phyloP scores from a whole-genome alignment of 2,113 vertebrate species.

The Paedocypris sp. region DNA sequence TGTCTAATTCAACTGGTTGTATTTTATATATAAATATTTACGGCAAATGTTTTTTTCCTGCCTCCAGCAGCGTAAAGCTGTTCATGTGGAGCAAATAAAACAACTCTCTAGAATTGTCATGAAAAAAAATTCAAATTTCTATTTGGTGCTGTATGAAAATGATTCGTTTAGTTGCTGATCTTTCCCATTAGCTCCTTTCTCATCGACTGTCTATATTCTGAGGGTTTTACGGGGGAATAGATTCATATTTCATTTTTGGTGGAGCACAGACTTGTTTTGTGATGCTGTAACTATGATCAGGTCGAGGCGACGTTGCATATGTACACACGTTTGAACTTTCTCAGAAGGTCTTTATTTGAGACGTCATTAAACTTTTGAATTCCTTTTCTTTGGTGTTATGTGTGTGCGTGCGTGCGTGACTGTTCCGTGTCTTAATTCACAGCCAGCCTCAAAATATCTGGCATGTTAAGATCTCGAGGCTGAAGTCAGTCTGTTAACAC shows the following conservation, averaged over 20 bases:
- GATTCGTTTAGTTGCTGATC: background rate
- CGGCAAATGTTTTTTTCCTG: too few species aligned
- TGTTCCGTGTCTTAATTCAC: too few species aligned
- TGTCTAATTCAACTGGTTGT: too few species aligned
- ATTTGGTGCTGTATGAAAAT: background rate
- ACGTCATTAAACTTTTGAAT: constrained; percentile 84
- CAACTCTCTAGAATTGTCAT: too few species aligned
- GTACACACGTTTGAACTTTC: constrained; percentile 80
- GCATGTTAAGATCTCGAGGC: too few species aligned
- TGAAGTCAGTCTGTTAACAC: too few species aligned
- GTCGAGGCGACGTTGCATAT: constrained; percentile 65
- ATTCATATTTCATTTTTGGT: background rate
- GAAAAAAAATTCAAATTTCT: too few species aligned
- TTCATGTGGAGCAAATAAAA: too few species aligned
- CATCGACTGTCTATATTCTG: background rate
- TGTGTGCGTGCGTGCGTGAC: too few species aligned
- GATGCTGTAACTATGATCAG: constrained; percentile 69
- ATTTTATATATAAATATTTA: too few species aligned
- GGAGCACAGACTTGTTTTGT: background rate
- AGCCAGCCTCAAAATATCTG: too few species aligned
- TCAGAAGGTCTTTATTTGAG: constrained; percentile 79
- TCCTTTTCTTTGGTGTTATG: constrained; percentile 55
- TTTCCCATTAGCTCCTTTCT: background rate
- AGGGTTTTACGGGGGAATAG: background rate
- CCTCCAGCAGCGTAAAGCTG: too few species aligned